phyloP scores from a whole-genome alignment of 1,140 invertebrate species.

The Drosophila varians region DNA sequence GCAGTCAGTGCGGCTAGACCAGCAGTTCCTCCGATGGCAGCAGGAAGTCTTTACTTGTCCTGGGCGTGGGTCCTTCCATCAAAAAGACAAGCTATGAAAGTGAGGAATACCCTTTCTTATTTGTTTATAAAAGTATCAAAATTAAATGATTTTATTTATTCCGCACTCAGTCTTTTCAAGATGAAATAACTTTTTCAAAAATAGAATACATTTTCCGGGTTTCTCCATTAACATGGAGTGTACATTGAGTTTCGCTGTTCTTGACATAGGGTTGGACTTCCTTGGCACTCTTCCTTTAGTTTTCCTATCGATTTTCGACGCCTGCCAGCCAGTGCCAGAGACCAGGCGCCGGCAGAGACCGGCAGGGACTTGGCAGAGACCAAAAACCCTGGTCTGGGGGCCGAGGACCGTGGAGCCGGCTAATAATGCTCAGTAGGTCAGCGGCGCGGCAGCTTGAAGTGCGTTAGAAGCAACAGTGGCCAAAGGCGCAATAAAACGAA shows the following conservation, averaged over 20 bases:
- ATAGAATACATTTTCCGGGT: not conserved
- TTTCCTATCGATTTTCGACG: constrained; percentile 71
- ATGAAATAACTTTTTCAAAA: too few species aligned
- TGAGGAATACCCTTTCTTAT: constrained; percentile 10
- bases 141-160: too few species aligned
- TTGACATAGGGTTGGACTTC: constrained; percentile 13
- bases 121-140: too few species aligned
- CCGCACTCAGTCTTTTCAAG: too few species aligned
- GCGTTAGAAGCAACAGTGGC: constrained; percentile 78
- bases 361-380: constrained; percentile 20
- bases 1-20: constrained; percentile 45
- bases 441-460: constrained; percentile 68
- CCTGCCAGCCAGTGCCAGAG: constrained; percentile 38
- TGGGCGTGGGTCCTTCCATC: not conserved
- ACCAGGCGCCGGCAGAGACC: not conserved
- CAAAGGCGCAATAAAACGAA: constrained; percentile 45
- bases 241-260: constrained; percentile 24
- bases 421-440: constrained; percentile 79
- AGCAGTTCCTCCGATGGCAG: constrained; percentile 33
- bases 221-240: constrained; percentile 6
- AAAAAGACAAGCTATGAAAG: not conserved
- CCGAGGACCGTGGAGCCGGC: constrained; percentile 47
- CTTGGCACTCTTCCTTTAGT: constrained; percentile 19
- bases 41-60: constrained; percentile 19
- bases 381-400: constrained; percentile 13